A percentile compares a stretch with the other conserved stretches of the same genome.
Evolutionary conservation across 2,797 vertebrate species (phyloP).

Genomic region (Alcedo atthis): DNA sequence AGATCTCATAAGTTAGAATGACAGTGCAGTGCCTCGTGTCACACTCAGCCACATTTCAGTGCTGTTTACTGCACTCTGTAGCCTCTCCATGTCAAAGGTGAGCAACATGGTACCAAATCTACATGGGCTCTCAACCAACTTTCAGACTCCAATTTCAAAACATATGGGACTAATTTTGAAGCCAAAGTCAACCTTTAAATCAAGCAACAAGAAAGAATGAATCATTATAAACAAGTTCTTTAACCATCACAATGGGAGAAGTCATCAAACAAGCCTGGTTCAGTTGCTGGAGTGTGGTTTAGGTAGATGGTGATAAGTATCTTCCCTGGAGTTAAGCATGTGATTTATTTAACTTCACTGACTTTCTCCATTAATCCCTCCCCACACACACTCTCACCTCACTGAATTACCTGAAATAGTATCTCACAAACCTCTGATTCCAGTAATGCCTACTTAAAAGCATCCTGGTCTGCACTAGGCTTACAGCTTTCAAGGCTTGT

Average conservation of each 20-base stretch:
- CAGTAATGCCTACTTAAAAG: background rate
- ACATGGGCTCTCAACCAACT: conserved; percentile 46
- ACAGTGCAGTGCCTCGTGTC: background rate
- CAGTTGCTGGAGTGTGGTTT: background rate
- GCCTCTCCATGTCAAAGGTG: conserved; percentile 44
- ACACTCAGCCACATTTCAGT: conserved; percentile 4
- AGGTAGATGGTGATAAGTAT: background rate
- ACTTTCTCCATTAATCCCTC: background rate
- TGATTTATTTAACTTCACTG: background rate
- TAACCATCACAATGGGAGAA: conserved; percentile 76
- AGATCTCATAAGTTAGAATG: conserved; percentile 5
- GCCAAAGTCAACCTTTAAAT: conserved; percentile 75
- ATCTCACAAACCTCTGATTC: background rate
- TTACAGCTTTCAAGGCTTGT: background rate
- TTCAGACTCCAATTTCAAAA: conserved; percentile 67
- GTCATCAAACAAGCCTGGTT: conserved; percentile 47
- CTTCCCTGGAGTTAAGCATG: background rate
- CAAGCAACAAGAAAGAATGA: conserved; percentile 70
- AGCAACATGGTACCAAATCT: conserved; percentile 48
- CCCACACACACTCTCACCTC: background rate
- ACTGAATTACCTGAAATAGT: background rate
- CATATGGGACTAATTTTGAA: conserved; percentile 80
- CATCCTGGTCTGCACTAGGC: background rate
- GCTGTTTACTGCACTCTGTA: conserved; percentile 18
- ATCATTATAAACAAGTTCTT: conserved; percentile 66